Base-by-base conservation (phyloP, 2,113 vertebrate genomes). In the Perca schrenkii region DNA sequence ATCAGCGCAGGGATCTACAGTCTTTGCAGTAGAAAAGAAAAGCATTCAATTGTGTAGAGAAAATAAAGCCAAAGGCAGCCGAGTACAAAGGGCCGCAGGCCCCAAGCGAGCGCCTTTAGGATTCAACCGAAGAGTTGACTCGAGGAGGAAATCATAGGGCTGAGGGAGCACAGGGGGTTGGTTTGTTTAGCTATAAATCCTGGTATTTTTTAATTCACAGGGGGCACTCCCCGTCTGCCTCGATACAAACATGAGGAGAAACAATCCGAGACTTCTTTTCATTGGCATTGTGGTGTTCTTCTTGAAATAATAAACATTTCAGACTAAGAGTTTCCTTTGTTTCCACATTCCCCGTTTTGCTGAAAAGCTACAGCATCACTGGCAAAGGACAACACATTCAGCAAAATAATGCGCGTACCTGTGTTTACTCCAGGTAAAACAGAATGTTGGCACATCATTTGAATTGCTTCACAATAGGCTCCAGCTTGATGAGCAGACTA, bases 41-140 rank as follows among this genome's bases (percentile, higher is more conserved):
- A 87, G 87, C 89, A 92, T 93, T 91, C 86, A 92, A 88, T 89
- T 92, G 91, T 93, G 78, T 65, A 80, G 82, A 71, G 79, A 92
- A 93, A 94, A 94, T 90, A 91, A 94, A 94, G 79, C 89, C 85
- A 84, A 88, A 90, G 77, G 75, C 90, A 82, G 70, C 43, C 1
- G 31, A 92, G 87, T 77, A 93, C 87, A 94, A 93, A 93, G 78
- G 79, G 75, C 75, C 58, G 13, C 15, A 7, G 62, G 77, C 86
- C 80, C 75, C 82, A 14, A 58, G 81, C 14, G 70, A 88, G 72
- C n/a, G 72, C 76, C 84, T 78, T 68, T 19, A 83, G 81, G 84
- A 83, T 90, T 71, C 34, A 47, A 67, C 76, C 61, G 22, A 54
- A 85, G 69, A 89, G 72, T 25, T 43, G 63, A 77, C 80, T 81